These are phyloP conservation scores for Flexamia atlantica DNA, from an alignment of 2,888 invertebrate species.

Conservation along the genomic window DNA sequence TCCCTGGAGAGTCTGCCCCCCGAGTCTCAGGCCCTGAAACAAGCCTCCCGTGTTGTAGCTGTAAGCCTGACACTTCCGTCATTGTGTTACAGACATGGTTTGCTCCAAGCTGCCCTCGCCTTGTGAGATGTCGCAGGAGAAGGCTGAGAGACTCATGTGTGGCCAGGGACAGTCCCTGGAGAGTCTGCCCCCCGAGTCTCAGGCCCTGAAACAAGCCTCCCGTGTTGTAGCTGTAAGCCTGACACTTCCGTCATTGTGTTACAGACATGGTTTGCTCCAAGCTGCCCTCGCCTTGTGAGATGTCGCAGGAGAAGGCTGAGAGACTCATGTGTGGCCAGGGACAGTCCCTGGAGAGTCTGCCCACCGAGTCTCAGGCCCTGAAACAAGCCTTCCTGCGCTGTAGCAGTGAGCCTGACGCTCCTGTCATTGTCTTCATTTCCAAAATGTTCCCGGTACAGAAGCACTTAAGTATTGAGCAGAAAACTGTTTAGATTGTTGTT, in stretches of 20 bases:
- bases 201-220: constrained; percentile 84
- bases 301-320: constrained; percentile 88
- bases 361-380: constrained; percentile 83
- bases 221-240: constrained; percentile 81
- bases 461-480: too few species aligned
- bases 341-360: constrained; percentile 82
- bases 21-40: constrained; percentile 84
- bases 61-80: constrained; percentile 78
- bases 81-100: constrained; percentile 84
- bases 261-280: constrained; percentile 85
- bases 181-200: constrained; percentile 83
- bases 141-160: constrained; percentile 90
- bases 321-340: constrained; percentile 88
- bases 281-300: constrained; percentile 89
- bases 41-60: constrained; percentile 84
- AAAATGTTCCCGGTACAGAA: constrained; percentile 95
- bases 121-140: constrained; percentile 83
- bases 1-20: constrained; percentile 83
- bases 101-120: constrained; percentile 90
- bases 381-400: constrained; percentile 85
- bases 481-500: too few species aligned
- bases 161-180: constrained; percentile 83
- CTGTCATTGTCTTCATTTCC: constrained; percentile 82
- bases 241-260: constrained; percentile 77
- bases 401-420: constrained; percentile 80